Percentiles rank a stretch among this genome's conserved stretches.
phyloP scores from a whole-genome alignment of 2,888 invertebrate genomes.

The Anthophora plumipes region DNA sequence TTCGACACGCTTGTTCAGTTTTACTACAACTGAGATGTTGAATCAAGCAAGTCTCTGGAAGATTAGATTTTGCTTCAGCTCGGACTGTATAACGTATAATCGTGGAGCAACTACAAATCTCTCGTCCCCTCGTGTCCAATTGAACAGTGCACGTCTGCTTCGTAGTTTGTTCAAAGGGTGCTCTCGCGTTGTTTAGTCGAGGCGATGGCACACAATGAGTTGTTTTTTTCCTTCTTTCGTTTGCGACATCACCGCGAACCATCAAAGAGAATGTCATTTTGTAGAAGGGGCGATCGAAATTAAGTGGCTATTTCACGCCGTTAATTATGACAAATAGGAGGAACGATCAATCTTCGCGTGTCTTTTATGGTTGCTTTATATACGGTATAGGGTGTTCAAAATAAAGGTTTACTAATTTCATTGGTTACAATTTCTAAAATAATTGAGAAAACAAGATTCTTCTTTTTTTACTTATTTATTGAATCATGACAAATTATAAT shows the following conservation, averaged over 20 bases:
- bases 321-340: conserved; percentile 74
- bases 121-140: conserved; percentile 52
- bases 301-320: conserved; percentile 71
- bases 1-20: too few relatives aligned
- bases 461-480: too few relatives aligned
- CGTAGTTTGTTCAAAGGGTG: conserved; percentile 29
- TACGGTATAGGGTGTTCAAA: too few relatives aligned
- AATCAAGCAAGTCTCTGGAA: conserved; percentile 16
- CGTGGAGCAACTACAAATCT: conserved; percentile 58
- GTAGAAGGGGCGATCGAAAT: conserved; percentile 46
- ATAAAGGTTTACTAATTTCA: too few relatives aligned
- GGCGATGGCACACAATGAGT: conserved; percentile 44
- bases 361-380: too few relatives aligned
- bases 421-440: too few relatives aligned
- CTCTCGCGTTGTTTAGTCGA: conserved; percentile 27
- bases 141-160: conserved; percentile 18
- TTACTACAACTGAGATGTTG: neutral
- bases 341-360: conserved; percentile 5
- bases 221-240: conserved; percentile 9
- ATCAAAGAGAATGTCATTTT: conserved; percentile 11
- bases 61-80: conserved; percentile 41
- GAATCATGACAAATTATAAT: too few relatives aligned
- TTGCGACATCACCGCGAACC: conserved; percentile 7
- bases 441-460: too few relatives aligned
- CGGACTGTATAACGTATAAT: conserved; percentile 18